Percentiles rank a stretch among this genome's conserved stretches.
These are phyloP conservation scores for Balaeniceps rex DNA, from an alignment of 2,113 vertebrate genomes.

Conservation along the genomic window DNA sequence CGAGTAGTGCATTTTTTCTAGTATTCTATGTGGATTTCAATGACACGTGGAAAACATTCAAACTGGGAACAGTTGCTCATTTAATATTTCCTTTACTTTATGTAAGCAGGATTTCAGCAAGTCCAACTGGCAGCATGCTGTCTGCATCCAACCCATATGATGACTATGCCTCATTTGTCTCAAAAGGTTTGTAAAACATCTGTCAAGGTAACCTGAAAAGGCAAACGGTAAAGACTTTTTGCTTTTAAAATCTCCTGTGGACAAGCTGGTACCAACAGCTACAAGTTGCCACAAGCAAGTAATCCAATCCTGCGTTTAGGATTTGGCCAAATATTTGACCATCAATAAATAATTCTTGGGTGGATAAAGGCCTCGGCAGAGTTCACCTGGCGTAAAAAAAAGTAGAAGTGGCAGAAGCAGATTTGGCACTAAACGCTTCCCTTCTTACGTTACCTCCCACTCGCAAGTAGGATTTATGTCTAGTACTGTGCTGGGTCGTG, in stretches of 20 bases:
- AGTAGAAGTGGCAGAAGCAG: not conserved
- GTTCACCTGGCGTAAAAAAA: not conserved
- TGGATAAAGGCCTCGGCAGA: not conserved
- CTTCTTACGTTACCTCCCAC: not conserved
- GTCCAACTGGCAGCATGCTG: not conserved
- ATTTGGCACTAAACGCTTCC: not conserved
- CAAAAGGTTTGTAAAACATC: not conserved
- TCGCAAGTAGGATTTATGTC: not conserved
- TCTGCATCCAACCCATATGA: not conserved
- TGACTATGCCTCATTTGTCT: not conserved
- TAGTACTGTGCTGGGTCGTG: fast-evolving
- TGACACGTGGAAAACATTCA: not conserved
- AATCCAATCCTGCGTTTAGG: fast-evolving
- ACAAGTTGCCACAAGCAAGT: not conserved
- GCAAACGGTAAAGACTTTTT: not conserved
- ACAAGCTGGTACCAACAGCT: not conserved
- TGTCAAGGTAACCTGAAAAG: not conserved
- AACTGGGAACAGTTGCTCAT: not conserved
- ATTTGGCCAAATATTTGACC: not conserved
- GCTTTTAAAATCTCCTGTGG: not conserved
- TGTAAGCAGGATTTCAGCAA: not conserved
- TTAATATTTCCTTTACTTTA: not conserved
- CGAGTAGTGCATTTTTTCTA: not conserved
- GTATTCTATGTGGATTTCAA: not conserved
- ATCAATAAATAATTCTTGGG: not conserved